A percentile compares a stretch with the other conserved stretches of the same genome.
phyloP scores from a whole-genome alignment of 2,888 invertebrate species.

The Aplocera efformata region DNA sequence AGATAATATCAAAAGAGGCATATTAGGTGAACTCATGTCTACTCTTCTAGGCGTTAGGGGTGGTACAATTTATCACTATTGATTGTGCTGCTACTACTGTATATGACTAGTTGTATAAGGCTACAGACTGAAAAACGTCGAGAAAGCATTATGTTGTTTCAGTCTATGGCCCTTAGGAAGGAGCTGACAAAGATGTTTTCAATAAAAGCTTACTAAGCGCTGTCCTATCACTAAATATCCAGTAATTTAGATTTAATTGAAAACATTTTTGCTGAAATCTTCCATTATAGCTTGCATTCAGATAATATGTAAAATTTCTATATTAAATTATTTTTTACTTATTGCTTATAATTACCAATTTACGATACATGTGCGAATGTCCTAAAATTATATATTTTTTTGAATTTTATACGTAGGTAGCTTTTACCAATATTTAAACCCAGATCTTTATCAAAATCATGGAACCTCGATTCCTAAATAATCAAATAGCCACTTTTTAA shows the following conservation, averaged over 20 bases:
- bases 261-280: conserved; percentile 52
- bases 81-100: conserved; percentile 60
- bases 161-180: conserved; percentile 42
- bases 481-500: conserved; percentile 44
- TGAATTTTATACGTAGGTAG: conserved; percentile 30
- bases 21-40: too few species aligned
- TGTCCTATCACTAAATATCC: conserved; percentile 34
- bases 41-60: too few species aligned
- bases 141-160: conserved; percentile 21
- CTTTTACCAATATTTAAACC: conserved; percentile 37
- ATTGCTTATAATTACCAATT: conserved; percentile 30
- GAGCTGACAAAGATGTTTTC: conserved; percentile 47
- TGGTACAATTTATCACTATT: conserved; percentile 39
- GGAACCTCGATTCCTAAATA: conserved; percentile 33
- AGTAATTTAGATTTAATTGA: conserved; percentile 37
- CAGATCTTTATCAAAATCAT: conserved; percentile 45
- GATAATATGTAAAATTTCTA: conserved; percentile 47
- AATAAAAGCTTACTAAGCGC: conserved; percentile 26
- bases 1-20: too few species aligned
- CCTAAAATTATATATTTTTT: conserved; percentile 41
- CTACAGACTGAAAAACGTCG: conserved; percentile 36
- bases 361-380: conserved; percentile 38
- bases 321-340: conserved; percentile 35
- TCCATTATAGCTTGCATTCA: conserved; percentile 45
- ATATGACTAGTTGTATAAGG: conserved; percentile 64